phyloP scores from a whole-genome alignment of 2,888 invertebrate species.

The Aphidius colemani region DNA sequence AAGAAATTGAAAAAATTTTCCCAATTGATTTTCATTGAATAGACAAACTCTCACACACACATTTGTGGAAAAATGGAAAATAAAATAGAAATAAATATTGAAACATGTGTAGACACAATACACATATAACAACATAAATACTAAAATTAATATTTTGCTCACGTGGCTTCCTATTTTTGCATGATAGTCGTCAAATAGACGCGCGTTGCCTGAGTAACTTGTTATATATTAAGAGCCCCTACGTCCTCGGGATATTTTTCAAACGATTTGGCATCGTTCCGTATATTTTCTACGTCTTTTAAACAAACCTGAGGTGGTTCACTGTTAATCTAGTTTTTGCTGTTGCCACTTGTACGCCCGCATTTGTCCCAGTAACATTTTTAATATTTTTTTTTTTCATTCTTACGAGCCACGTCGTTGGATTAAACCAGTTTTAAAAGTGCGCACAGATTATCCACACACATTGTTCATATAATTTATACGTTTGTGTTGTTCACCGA shows the following conservation, averaged over 20 bases:
- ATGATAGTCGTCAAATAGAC: background rate
- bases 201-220: slow-evolving; percentile 19
- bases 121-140: background rate
- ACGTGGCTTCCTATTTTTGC: slow-evolving; percentile 50
- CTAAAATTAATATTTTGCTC: slow-evolving; percentile 22
- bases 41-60: too few species aligned
- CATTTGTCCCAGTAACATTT: background rate
- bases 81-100: too few species aligned
- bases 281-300: slow-evolving; percentile 45
- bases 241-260: slow-evolving; percentile 45
- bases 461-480: too few species aligned
- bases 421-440: too few species aligned
- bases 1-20: too few species aligned
- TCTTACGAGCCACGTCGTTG: too few species aligned
- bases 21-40: too few species aligned
- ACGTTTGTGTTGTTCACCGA: too few species aligned
- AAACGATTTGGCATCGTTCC: slow-evolving; percentile 47
- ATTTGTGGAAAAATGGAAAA: too few species aligned
- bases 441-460: too few species aligned
- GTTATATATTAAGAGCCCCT: slow-evolving; percentile 45
- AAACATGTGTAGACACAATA: background rate
- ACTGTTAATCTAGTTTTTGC: slow-evolving; percentile 9
- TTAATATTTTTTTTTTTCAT: too few species aligned
- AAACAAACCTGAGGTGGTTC: slow-evolving; percentile 17
- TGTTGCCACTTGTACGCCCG: slow-evolving; percentile 6